These are phyloP conservation scores for Cydia strobilella DNA, from an alignment of 1,140 invertebrate genomes.

Conservation along the genomic window DNA sequence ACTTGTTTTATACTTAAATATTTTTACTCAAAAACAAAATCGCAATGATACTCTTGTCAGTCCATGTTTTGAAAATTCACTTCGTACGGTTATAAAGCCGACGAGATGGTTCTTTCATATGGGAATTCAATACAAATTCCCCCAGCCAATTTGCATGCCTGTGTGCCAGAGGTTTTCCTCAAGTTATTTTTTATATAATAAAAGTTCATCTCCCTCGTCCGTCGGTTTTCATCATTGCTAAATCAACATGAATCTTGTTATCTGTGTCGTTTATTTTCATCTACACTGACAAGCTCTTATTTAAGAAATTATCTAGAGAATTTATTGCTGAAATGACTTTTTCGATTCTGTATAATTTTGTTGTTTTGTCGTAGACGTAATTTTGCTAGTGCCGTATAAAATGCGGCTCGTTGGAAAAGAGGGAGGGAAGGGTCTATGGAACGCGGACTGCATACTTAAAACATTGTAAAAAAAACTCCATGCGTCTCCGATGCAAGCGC, in stretches of 20 bases:
- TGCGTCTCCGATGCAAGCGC: conserved; percentile 33
- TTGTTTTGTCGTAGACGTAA: conserved; percentile 32
- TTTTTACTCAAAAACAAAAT: conserved; percentile 19
- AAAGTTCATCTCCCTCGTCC: conserved; percentile 38
- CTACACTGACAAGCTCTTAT: conserved; percentile 20
- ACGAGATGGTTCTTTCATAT: conserved; percentile 11
- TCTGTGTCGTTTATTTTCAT: conserved; percentile 26
- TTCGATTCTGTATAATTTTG: conserved; percentile 10
- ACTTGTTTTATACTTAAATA: not conserved
- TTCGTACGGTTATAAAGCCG: conserved; percentile 1
- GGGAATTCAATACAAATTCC: conserved; percentile 47
- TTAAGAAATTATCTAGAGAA: conserved; percentile 13
- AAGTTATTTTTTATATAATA: conserved; percentile 43
- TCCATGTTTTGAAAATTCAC: conserved; percentile 11
- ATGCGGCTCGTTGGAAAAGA: conserved; percentile 59
- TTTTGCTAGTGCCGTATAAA: conserved; percentile 53
- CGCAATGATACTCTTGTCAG: not conserved
- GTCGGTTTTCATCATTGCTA: conserved; percentile 38
- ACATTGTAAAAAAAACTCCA: conserved; percentile 62
- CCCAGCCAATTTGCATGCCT: conserved; percentile 47
- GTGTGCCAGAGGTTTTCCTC: conserved; percentile 37
- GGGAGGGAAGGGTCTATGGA: conserved; percentile 53
- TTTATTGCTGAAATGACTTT: conserved; percentile 32
- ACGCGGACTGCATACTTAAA: conserved; percentile 67
- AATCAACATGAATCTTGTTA: conserved; percentile 35